Evolutionary conservation across 1,140 invertebrate species (phyloP).

Genomic region (Zaprionus ghesquierei): DNA sequence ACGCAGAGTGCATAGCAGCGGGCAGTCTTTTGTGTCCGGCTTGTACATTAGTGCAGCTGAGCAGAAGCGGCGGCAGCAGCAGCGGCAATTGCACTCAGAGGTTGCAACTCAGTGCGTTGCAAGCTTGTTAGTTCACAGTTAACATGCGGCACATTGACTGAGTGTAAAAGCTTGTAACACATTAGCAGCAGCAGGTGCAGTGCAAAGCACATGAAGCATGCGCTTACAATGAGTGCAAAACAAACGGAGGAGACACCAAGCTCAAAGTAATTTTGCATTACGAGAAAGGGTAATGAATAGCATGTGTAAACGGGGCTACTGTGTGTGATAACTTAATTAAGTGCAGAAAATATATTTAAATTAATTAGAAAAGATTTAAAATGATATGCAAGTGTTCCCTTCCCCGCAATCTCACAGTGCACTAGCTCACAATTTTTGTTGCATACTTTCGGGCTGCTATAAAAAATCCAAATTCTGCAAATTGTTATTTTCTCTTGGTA

Average conservation of each 20-base stretch:
- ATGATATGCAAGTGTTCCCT: no score
- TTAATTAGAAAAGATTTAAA: no score
- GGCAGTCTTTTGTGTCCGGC: constrained; percentile 13
- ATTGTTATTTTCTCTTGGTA: neutral
- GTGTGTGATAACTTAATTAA: neutral
- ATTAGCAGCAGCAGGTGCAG: neutral
- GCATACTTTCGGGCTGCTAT: neutral
- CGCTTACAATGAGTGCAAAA: neutral
- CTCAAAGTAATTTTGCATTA: neutral
- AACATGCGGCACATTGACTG: neutral
- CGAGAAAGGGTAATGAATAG: neutral
- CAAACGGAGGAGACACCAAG: neutral
- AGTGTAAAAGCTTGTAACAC: neutral
- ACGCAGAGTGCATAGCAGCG: neutral
- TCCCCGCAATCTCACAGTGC: no score
- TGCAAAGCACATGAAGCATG: neutral
- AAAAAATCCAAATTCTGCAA: neutral
- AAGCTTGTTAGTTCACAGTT: neutral
- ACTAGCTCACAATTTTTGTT: neutral
- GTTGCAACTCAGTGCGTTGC: neutral
- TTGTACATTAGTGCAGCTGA: constrained; percentile 11
- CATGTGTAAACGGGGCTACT: neutral
- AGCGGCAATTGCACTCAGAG: constrained; percentile 5
- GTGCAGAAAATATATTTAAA: neutral
- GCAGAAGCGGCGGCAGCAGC: neutral